Conservation (phyloP, 2,113 vertebrate genomes). For the Megaptera novaeangliae region DNA sequence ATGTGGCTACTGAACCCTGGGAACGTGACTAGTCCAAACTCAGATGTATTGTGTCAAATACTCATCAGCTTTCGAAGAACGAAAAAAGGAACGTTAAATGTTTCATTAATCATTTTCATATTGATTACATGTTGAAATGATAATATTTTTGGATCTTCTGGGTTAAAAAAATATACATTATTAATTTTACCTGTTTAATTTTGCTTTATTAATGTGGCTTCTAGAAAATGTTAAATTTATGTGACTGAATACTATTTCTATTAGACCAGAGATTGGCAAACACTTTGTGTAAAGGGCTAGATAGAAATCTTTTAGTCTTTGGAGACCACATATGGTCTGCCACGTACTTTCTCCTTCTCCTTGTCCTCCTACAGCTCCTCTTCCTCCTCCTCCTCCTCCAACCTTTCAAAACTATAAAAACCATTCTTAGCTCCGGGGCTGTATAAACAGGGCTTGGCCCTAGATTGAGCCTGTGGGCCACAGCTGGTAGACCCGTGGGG, state of each 20-base stretch:
- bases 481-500: not conserved
- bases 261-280: not conserved
- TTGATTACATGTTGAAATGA: not conserved
- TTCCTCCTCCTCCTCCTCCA: not conserved
- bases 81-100: not conserved
- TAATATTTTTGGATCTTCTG: slow-evolving; percentile 5
- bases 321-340: too few relatives aligned
- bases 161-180: slow-evolving; percentile 8
- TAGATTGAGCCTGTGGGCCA: not conserved
- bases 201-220: not conserved
- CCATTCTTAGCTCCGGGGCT: not conserved
- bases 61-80: not conserved
- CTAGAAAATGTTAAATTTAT: not conserved
- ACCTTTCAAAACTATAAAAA: not conserved
- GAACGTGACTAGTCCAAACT: not conserved
- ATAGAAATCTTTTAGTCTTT: not conserved
- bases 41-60: not conserved
- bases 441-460: not conserved
- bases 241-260: not conserved
- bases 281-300: not conserved
- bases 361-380: not conserved
- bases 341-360: not conserved
- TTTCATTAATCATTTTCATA: slow-evolving; percentile 10
- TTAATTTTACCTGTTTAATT: not conserved
- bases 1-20: not conserved